phyloP scores from a whole-genome alignment of 2,113 vertebrate genomes.

The Neolamprologus longior region DNA sequence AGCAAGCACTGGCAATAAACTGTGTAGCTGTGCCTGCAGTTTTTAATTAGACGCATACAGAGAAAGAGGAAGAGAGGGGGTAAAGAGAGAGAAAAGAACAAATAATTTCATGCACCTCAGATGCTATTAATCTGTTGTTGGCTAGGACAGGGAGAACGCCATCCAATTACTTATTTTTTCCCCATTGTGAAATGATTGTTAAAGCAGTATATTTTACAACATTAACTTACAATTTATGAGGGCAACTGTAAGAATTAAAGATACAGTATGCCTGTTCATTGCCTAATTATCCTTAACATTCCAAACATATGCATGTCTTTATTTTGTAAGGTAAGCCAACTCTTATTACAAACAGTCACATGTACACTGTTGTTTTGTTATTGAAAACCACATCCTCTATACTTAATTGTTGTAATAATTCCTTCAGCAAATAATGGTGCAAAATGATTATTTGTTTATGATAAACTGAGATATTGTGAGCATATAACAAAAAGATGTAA shows the following conservation, averaged over 20 bases:
- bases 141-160: background rate
- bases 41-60: conserved; percentile 52
- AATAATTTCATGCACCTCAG: conserved; percentile 18
- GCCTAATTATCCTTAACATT: background rate
- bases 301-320: background rate
- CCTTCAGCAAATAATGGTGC: background rate
- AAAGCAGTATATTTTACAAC: background rate
- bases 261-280: background rate
- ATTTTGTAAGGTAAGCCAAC: background rate
- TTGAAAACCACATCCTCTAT: background rate
- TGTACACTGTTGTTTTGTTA: background rate
- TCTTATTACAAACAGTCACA: background rate
- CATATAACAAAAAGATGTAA: background rate
- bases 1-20: conserved; percentile 37
- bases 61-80: background rate
- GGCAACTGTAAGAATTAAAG: background rate
- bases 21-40: conserved; percentile 30
- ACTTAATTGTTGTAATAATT: background rate
- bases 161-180: background rate
- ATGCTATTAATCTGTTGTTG: conserved; percentile 28
- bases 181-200: background rate
- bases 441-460: background rate
- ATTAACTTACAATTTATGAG: background rate
- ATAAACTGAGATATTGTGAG: background rate
- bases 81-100: background rate